Conservation (phyloP, 1,140 invertebrate species). For the Scaptodrosophila lebanonensis region DNA sequence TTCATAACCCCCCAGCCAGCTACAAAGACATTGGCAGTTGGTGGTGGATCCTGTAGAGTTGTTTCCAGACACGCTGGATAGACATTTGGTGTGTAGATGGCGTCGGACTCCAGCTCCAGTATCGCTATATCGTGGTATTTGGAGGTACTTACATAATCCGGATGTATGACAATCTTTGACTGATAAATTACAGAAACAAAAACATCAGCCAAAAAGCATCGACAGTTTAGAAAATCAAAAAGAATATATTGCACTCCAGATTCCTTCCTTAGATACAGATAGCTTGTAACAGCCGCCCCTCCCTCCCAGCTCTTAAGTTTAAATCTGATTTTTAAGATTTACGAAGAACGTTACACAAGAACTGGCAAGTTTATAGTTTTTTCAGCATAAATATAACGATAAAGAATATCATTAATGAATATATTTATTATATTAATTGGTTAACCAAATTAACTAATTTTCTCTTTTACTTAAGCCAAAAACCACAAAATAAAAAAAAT, state of each 20-base stretch:
- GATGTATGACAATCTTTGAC: slow-evolving; percentile 43
- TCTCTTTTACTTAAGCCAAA: no score
- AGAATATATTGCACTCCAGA: not conserved
- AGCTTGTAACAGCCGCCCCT: no score
- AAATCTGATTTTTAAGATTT: no score
- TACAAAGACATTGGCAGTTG: slow-evolving; percentile 32
- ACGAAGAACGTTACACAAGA: no score
- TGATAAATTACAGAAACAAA: slow-evolving; percentile 1
- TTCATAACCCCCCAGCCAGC: slow-evolving; percentile 64
- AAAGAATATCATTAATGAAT: not conserved
- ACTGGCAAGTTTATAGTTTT: no score
- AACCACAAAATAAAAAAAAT: no score
- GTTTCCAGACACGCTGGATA: slow-evolving; percentile 60
- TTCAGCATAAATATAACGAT: not conserved
- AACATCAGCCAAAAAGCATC: not conserved
- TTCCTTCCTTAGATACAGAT: no score
- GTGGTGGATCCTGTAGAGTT: slow-evolving; percentile 35
- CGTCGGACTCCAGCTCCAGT: slow-evolving; percentile 42
- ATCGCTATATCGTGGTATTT: slow-evolving; percentile 68
- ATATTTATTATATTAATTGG: no score
- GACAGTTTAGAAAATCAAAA: not conserved
- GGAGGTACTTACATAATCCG: slow-evolving; percentile 40
- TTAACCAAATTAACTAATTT: no score
- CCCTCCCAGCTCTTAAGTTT: no score
- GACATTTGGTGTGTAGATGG: slow-evolving; percentile 9